Evolutionary conservation across 2,888 invertebrate genomes (phyloP), one percentile per base, ranked within the genome.

Genomic region (Diaperis boleti): DNA sequence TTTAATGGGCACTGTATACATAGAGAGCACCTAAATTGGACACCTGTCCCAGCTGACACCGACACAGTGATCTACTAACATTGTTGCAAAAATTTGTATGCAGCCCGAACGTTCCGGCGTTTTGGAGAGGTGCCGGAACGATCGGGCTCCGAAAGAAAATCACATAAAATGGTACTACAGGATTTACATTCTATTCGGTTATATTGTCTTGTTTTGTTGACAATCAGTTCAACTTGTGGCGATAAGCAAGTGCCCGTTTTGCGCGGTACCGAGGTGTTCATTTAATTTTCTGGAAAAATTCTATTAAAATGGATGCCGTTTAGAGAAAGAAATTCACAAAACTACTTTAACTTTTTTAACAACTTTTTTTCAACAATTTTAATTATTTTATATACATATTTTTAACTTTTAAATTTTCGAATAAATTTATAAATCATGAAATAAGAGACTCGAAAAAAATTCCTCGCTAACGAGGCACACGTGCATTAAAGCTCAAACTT

Each of bases 11-110:
- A 72, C 72, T 74, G 66, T 70, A 61, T 74, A 76, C 74, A 76
- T 73, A 72, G 70, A 77, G 72, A 74, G 75, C 74, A 76, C 73
- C 74, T 74, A 74, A 20, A 59, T 52, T 74, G 79, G 79, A 79
- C 79, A 74, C 74, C 79, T 81, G 81, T 81, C 82, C 82, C 82
- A 81, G 78, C 82, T 82, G 82, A 82, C 82, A 82, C 81, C 75
- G 74, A 74, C 72, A 73, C 72, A 73, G 67, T 68, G 67, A 70
- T 63, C 66, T 67, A 68, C 59, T 54, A 55, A 59, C 56, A 61
- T 37, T 56, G 33, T 59, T 52, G 33, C 39, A 35, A 59, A 59
- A 56, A 45, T 56, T 14, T 13, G n/a, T n/a, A n/a, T n/a, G n/a
- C n/a, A n/a, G n/a, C 56, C 22, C 54, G 45, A 17, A 33, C 56